These are phyloP conservation scores for Neuroterus valhalla DNA, from an alignment of 1,140 invertebrate species.

Conservation along the genomic window DNA sequence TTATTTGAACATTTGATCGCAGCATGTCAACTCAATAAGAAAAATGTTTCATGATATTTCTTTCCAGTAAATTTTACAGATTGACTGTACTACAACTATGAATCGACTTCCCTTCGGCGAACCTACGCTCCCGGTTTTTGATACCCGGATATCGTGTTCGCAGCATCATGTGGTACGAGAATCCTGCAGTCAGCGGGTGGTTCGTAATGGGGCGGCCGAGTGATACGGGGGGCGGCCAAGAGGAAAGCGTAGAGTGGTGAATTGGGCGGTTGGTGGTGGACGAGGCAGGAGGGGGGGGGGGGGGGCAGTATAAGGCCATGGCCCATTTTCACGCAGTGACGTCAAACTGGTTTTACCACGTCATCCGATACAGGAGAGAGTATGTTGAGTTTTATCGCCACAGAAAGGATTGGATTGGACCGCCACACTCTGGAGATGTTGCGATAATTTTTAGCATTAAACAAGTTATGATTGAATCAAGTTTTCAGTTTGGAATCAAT, in stretches of 20 bases:
- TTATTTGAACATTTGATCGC: no score
- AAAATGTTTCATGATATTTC: no score
- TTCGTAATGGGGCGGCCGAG: constrained; percentile 9
- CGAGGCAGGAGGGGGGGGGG: not conserved
- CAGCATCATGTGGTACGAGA: constrained; percentile 16
- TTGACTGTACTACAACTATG: no score
- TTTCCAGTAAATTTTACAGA: no score
- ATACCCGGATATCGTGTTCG: not conserved
- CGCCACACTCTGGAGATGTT: not conserved
- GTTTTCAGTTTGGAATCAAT: no score
- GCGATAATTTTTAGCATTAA: not conserved
- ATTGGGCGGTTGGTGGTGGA: constrained; percentile 1
- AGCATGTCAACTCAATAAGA: constrained; percentile 1
- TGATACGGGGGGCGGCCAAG: not conserved
- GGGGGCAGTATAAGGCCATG: constrained; percentile 45
- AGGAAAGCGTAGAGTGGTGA: not conserved
- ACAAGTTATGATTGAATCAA: not conserved
- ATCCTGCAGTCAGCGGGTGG: constrained; percentile 35
- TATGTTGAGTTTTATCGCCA: constrained; percentile 10
- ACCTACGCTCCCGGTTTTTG: not conserved
- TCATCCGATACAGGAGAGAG: constrained; percentile 13
- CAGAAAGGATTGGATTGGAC: not conserved
- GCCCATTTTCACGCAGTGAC: constrained; percentile 53
- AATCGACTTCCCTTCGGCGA: not conserved
- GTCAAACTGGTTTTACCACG: constrained; percentile 43